These are phyloP conservation scores for Nothobranchius kuhntae DNA, from an alignment of 2,113 vertebrate species.

Conservation along the genomic window DNA sequence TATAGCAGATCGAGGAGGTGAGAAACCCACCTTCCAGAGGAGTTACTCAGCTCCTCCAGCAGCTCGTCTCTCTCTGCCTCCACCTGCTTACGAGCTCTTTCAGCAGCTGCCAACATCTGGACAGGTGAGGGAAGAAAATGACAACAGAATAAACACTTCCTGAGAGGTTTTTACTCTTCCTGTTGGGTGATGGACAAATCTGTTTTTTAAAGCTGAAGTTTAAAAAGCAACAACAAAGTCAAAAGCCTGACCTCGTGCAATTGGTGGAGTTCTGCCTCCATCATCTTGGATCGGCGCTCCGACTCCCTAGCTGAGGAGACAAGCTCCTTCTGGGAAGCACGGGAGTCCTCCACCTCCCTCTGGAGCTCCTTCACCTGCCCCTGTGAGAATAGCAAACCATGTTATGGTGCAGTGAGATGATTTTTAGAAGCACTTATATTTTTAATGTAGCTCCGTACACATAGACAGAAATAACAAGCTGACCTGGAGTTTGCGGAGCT, in stretches of 20 bases:
- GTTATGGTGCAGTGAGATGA: no score
- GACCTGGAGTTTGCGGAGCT: conserved; percentile 92
- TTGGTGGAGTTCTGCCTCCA: conserved; percentile 89
- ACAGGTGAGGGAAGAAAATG: background rate
- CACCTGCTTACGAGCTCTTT: conserved; percentile 88
- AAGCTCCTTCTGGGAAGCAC: conserved; percentile 87
- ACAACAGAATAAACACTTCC: background rate
- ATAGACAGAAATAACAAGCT: background rate
- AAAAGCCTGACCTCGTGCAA: conserved; percentile 86
- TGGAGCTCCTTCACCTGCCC: conserved; percentile 93
- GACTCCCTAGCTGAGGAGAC: conserved; percentile 87
- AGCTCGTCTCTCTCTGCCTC: conserved; percentile 91
- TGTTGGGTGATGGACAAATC: background rate
- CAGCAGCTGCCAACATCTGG: conserved; percentile 84
- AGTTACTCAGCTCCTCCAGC: conserved; percentile 85
- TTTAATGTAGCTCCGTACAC: no score
- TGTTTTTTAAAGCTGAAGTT: no score
- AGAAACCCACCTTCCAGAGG: conserved; percentile 83
- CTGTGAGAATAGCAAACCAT: conserved; percentile 56
- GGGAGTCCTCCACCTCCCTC: conserved; percentile 90
- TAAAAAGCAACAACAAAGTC: no score
- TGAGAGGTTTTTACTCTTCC: background rate
- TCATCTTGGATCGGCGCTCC: conserved; percentile 88
- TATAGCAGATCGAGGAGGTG: no score
- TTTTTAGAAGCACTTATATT: no score